Conservation (phyloP, 1,140 invertebrate species). For the Drosophila lacteicornis region DNA sequence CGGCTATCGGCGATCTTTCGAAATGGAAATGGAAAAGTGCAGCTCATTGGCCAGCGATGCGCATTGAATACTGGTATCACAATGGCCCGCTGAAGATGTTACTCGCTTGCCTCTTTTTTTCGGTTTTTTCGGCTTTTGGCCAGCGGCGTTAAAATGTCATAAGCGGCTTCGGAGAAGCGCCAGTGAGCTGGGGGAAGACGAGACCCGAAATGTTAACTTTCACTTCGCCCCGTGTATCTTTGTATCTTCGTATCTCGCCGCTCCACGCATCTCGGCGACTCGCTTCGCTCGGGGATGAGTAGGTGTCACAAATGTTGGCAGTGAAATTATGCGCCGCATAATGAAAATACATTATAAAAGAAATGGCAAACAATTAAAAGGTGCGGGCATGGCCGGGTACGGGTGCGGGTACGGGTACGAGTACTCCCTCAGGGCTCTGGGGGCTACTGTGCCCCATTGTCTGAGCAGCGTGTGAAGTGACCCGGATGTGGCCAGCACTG, state of each 20-base stretch:
- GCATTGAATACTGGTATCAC: constrained; percentile 53
- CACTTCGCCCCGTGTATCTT: constrained; percentile 41
- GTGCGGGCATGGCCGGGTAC: not conserved
- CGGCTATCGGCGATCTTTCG: constrained; percentile 42
- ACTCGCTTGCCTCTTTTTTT: not conserved
- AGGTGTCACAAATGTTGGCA: constrained; percentile 72
- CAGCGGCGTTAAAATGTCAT: constrained; percentile 58
- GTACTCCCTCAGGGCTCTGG: too few species aligned
- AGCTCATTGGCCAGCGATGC: constrained; percentile 57
- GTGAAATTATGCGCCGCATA: constrained; percentile 65
- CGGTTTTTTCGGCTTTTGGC: constrained; percentile 24
- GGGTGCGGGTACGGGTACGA: too few species aligned
- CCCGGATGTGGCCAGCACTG: constrained; percentile 58
- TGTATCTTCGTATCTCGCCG: constrained; percentile 35
- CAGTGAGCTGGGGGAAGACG: constrained; percentile 3
- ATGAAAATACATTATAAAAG: constrained; percentile 71
- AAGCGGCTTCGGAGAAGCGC: constrained; percentile 31
- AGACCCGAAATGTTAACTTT: constrained; percentile 44
- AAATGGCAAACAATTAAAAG: constrained; percentile 71
- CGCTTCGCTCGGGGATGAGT: constrained; percentile 47
- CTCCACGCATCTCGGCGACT: constrained; percentile 1
- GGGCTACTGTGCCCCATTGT: constrained; percentile 36
- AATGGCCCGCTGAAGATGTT: constrained; percentile 33
- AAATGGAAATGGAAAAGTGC: constrained; percentile 41
- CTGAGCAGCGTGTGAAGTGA: constrained; percentile 63